Percentiles rank a stretch among this genome's conserved stretches.
Evolutionary conservation across 2,113 vertebrate genomes (phyloP).

Genomic region (Dicrurus megarhynchus): DNA sequence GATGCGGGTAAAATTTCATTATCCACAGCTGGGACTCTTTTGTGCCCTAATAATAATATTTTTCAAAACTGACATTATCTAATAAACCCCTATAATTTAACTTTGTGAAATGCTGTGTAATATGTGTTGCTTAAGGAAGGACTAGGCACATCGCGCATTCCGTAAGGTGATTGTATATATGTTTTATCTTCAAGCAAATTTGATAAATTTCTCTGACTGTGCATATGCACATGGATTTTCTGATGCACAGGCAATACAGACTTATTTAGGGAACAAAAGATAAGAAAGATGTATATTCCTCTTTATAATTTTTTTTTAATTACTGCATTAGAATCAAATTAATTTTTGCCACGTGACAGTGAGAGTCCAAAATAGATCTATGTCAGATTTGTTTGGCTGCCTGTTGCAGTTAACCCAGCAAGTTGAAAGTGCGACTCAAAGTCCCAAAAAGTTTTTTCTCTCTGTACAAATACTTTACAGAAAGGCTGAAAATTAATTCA

Average conservation of each 20-base stretch:
- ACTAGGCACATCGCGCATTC: not conserved
- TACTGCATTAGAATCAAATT: not conserved
- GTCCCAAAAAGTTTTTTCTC: not conserved
- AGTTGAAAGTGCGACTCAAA: not conserved
- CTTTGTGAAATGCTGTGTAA: not conserved
- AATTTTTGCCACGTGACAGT: not conserved
- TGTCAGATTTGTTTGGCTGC: not conserved
- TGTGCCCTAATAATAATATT: not conserved
- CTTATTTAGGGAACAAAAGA: not conserved
- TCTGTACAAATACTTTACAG: not conserved
- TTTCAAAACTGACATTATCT: not conserved
- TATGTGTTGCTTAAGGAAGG: not conserved
- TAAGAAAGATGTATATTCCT: not conserved
- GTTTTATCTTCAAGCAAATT: not conserved
- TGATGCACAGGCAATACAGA: not conserved
- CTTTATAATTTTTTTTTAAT: not conserved
- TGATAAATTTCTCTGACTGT: not conserved
- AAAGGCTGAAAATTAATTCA: not conserved
- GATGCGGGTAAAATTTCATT: slow-evolving; percentile 30
- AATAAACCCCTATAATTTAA: not conserved
- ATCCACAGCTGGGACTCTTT: not conserved
- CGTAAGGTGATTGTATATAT: not conserved
- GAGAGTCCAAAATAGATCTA: not conserved
- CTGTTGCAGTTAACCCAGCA: not conserved
- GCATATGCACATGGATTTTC: not conserved